Evolutionary conservation across 2,797 vertebrate species (phyloP).

Genomic region (Synaphobranchus kaupii): DNA sequence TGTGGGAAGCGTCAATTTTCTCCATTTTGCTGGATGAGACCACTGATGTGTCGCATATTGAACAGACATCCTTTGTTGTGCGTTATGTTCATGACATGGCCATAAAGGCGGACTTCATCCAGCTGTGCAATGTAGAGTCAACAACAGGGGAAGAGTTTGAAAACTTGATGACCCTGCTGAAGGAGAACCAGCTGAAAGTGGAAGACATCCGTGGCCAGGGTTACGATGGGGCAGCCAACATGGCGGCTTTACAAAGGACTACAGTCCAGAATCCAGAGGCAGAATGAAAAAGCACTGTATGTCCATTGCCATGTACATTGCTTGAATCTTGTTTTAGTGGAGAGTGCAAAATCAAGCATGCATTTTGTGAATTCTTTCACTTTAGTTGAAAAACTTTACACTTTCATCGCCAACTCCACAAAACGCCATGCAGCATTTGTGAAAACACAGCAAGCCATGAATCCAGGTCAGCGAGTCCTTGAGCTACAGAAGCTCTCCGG

Average conservation of each 20-base stretch:
- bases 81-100: conserved; percentile 27
- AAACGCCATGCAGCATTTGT: conserved; percentile 33
- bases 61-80: conserved; percentile 20
- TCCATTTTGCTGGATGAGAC: conserved; percentile 28
- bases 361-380: conserved; percentile 34
- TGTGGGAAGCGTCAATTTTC: conserved; percentile 10
- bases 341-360: conserved; percentile 32
- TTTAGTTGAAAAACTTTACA: conserved; percentile 22
- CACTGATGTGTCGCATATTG: conserved; percentile 20
- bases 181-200: conserved; percentile 24
- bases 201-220: conserved; percentile 19
- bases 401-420: conserved; percentile 1
- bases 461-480: conserved; percentile 31
- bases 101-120: conserved; percentile 19
- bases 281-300: conserved; percentile 31
- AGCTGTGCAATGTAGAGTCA: conserved; percentile 10
- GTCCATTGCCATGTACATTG: conserved; percentile 36
- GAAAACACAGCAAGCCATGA: conserved; percentile 16
- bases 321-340: conserved; percentile 37
- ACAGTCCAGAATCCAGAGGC: conserved; percentile 30
- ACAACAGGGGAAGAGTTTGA: conserved; percentile 23
- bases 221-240: conserved; percentile 19
- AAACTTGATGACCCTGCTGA: conserved; percentile 9
- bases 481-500: conserved; percentile 36
- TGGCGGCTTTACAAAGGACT: conserved; percentile 33